A percentile compares a stretch with the other conserved stretches of the same genome.
These are phyloP conservation scores for Galaxias olidus DNA, from an alignment of 2,797 vertebrate genomes.

Conservation along the genomic window DNA sequence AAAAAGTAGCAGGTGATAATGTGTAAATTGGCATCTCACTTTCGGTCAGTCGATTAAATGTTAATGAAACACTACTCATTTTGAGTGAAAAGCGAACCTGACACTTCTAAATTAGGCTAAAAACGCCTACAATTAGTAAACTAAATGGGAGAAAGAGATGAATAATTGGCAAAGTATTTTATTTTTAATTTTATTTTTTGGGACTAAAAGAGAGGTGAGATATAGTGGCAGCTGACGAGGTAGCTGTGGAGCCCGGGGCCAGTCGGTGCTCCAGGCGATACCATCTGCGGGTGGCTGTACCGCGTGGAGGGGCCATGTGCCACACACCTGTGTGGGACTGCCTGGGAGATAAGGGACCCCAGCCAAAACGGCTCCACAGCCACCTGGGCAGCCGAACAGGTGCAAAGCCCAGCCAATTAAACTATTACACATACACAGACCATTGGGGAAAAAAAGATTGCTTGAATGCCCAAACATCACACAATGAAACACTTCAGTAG, in stretches of 20 bases:
- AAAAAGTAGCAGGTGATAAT: slow-evolving; percentile 59
- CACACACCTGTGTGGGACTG: slow-evolving; percentile 77
- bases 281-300: slow-evolving; percentile 74
- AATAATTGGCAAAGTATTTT: slow-evolving; percentile 57
- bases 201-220: slow-evolving; percentile 28
- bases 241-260: slow-evolving; percentile 35
- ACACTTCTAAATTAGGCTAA: slow-evolving; percentile 63
- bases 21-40: slow-evolving; percentile 56
- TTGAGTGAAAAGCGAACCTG: slow-evolving; percentile 45
- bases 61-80: slow-evolving; percentile 52
- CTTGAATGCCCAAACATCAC: slow-evolving; percentile 61
- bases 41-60: slow-evolving; percentile 57
- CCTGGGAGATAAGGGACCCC: slow-evolving; percentile 66
- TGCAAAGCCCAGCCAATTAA: slow-evolving; percentile 76
- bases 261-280: slow-evolving; percentile 62
- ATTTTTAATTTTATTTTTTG: slow-evolving; percentile 35
- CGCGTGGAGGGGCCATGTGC: slow-evolving; percentile 54
- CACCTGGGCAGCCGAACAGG: slow-evolving; percentile 77
- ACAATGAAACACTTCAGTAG: slow-evolving; percentile 56
- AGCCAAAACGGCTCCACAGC: slow-evolving; percentile 58
- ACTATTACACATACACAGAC: slow-evolving; percentile 79
- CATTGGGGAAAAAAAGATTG: slow-evolving; percentile 72
- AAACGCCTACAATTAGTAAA: slow-evolving; percentile 54
- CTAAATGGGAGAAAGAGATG: slow-evolving; percentile 54
- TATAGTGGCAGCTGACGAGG: slow-evolving; percentile 43